Conservation (phyloP, 2,888 invertebrate genomes). For the Latheticus oryzae region DNA sequence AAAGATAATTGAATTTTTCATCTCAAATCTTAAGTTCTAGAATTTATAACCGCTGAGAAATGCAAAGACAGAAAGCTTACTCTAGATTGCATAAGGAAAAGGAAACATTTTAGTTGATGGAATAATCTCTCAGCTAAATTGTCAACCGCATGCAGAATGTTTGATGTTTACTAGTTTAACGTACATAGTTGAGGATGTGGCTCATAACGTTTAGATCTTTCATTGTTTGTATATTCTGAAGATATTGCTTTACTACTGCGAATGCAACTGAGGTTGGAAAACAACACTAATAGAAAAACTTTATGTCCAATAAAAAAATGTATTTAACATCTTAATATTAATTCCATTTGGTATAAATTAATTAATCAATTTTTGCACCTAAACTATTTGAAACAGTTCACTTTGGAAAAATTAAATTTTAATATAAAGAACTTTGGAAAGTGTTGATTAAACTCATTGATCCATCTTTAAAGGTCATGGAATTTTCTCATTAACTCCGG, state of each 20-base stretch:
- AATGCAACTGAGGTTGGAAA: no score
- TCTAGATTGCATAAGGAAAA: slow-evolving; percentile 11
- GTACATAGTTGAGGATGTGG: slow-evolving; percentile 2
- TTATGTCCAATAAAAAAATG: no score
- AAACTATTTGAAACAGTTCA: slow-evolving; percentile 9
- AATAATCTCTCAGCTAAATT: slow-evolving; percentile 16
- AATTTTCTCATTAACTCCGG: slow-evolving; percentile 34
- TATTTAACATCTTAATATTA: no score
- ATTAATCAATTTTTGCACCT: no score
- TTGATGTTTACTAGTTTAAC: slow-evolving; percentile 6
- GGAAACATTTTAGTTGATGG: slow-evolving; percentile 1
- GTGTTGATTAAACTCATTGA: slow-evolving; percentile 22
- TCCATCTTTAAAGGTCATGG: slow-evolving; percentile 30
- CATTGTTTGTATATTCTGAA: background rate
- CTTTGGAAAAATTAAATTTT: slow-evolving; percentile 15
- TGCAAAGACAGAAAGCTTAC: no score
- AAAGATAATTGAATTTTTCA: no score
- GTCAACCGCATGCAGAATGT: slow-evolving; percentile 22
- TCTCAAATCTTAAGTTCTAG: no score
- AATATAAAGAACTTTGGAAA: slow-evolving; percentile 12
- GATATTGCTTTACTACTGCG: slow-evolving; percentile 3
- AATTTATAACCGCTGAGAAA: no score
- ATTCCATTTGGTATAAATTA: no score
- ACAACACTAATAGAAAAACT: no score
- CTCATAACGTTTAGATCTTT: slow-evolving; percentile 3